Conservation (phyloP, 2,888 invertebrate genomes). For the Minunthozetes semirufus region DNA sequence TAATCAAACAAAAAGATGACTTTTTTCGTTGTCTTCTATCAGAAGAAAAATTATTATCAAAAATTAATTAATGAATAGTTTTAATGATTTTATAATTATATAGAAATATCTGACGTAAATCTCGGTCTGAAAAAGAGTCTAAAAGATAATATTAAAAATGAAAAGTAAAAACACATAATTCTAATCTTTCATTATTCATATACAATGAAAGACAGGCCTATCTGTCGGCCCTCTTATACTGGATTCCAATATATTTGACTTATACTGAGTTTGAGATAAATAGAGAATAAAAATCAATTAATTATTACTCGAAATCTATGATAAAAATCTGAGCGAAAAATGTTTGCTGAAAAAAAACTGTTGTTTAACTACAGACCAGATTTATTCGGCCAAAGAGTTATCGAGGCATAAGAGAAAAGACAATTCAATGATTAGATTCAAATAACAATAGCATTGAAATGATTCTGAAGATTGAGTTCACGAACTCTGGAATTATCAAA, state of each 20-base stretch:
- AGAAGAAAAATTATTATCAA: not conserved
- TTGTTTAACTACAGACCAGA: too few relatives aligned
- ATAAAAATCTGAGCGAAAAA: not conserved
- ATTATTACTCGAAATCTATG: not conserved
- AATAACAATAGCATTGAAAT: too few relatives aligned
- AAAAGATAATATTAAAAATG: not conserved
- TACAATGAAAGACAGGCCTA: not conserved
- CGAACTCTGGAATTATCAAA: not conserved
- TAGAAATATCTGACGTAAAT: not conserved
- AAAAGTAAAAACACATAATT: not conserved
- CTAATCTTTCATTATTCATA: not conserved
- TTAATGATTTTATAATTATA: constrained; percentile 21
- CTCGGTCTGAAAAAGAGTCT: not conserved
- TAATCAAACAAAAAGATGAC: too few relatives aligned
- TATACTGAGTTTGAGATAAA: not conserved
- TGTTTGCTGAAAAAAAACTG: not conserved
- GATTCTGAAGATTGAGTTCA: too few relatives aligned
- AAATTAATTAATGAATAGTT: not conserved
- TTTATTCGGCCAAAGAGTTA: too few relatives aligned
- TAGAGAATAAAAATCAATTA: not conserved
- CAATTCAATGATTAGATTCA: too few relatives aligned
- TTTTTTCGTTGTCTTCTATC: not conserved
- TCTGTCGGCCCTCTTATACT: not conserved
- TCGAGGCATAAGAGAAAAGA: too few relatives aligned
- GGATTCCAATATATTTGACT: too few relatives aligned